These are phyloP conservation scores for Epinotia brunnichana DNA, from an alignment of 2,888 invertebrate genomes.

Conservation along the genomic window DNA sequence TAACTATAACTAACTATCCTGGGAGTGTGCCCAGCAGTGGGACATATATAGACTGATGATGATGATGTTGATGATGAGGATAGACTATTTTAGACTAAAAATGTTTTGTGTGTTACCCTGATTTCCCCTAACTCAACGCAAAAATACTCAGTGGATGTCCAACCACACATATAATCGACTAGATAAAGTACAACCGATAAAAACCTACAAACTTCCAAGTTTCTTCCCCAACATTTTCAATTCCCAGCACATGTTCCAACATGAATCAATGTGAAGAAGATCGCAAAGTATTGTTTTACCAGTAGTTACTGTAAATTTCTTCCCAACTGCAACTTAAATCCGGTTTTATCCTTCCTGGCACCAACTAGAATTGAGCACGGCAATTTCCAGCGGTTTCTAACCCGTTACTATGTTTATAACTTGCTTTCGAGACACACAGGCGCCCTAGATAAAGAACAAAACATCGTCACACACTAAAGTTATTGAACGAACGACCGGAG, in stretches of 20 bases:
- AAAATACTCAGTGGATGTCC: too few species aligned
- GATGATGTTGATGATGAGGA: too few species aligned
- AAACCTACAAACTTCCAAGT: not conserved
- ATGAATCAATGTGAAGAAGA: constrained; percentile 45
- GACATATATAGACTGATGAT: too few species aligned
- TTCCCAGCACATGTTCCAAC: constrained; percentile 30
- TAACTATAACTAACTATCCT: too few species aligned
- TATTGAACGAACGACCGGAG: too few species aligned
- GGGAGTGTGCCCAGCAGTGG: too few species aligned
- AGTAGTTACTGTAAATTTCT: constrained; percentile 54
- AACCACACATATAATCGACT: too few species aligned
- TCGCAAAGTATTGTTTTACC: constrained; percentile 54
- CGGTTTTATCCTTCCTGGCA: constrained; percentile 49
- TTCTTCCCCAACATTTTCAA: constrained; percentile 37
- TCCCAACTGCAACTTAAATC: constrained; percentile 53
- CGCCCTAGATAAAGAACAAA: not conserved
- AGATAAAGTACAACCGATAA: not conserved
- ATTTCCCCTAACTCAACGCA: too few species aligned
- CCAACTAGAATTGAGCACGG: constrained; percentile 51
- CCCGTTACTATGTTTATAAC: constrained; percentile 45
- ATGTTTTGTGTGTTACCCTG: too few species aligned
- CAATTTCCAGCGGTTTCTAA: constrained; percentile 48
- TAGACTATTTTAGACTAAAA: too few species aligned
- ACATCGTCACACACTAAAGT: too few species aligned
- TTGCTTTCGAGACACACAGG: constrained; percentile 24